A percentile compares a stretch with the other conserved stretches of the same genome.
Conservation (phyloP, 2,888 invertebrate species). For the Tipula vernalis region DNA sequence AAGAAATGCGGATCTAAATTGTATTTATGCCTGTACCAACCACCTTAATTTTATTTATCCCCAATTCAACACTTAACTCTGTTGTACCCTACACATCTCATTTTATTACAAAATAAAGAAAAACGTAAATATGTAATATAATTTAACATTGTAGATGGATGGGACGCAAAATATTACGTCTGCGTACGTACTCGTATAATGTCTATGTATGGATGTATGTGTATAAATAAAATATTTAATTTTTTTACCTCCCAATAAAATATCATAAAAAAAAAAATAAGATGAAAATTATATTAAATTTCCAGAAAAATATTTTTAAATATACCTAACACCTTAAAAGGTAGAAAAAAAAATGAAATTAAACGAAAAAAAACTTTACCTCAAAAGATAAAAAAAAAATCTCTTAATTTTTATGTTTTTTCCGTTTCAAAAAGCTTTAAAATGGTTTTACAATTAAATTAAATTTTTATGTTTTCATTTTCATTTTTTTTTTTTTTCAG, state of each 20-base stretch:
- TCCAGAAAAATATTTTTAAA: not conserved
- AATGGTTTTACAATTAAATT: not conserved
- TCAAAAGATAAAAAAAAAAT: not conserved
- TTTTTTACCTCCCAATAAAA: not conserved
- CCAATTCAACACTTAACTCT: not conserved
- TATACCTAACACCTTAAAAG: not conserved
- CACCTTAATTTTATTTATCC: not conserved
- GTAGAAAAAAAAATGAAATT: not conserved
- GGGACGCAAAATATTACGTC: not conserved
- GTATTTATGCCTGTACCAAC: not conserved
- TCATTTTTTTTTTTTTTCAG: slow-evolving; percentile 34
- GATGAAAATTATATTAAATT: not conserved
- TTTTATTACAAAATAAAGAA: not conserved
- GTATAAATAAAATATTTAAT: not conserved
- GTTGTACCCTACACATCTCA: not conserved
- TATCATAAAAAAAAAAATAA: not conserved
- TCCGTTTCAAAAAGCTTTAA: not conserved
- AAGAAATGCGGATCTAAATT: not conserved
- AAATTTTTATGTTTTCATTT: not conserved
- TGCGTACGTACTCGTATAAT: not conserved
- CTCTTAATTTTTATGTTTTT: not conserved
- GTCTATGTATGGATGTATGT: not conserved
- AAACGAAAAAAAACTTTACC: not conserved
- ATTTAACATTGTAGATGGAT: not conserved
- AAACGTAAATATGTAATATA: not conserved